Percentiles rank a stretch among this genome's conserved stretches.
These are phyloP conservation scores for Callocephalon fimbriatum DNA, from an alignment of 2,113 vertebrate species.

Conservation along the genomic window DNA sequence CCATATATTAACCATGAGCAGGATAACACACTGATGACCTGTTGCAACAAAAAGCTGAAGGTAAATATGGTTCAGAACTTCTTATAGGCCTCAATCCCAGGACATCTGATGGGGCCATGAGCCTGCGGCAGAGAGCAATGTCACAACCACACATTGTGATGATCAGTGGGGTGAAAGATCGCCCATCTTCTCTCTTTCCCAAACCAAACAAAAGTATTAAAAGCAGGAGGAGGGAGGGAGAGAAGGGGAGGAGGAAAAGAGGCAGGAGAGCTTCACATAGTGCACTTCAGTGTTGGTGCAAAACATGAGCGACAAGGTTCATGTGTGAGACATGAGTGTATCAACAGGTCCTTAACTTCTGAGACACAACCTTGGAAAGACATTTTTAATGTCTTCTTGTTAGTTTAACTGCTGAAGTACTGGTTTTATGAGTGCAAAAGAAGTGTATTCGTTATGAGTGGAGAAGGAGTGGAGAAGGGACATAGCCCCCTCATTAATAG, in stretches of 20 bases:
- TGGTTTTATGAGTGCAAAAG: not conserved
- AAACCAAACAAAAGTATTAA: not conserved
- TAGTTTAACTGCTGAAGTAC: not conserved
- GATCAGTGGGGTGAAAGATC: not conserved
- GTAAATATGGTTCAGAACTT: not conserved
- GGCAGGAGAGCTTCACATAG: not conserved
- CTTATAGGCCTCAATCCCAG: rapidly evolving
- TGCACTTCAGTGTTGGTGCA: constrained; percentile 43
- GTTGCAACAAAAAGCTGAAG: not conserved
- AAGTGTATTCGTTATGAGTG: not conserved
- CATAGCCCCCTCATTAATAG: not conserved
- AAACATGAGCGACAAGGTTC: constrained; percentile 49
- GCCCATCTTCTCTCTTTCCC: not conserved
- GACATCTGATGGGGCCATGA: rapidly evolving
- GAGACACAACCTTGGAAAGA: not conserved
- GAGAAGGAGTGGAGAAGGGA: not conserved
- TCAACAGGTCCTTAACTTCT: not conserved
- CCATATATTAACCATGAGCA: not conserved
- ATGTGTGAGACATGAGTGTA: not conserved
- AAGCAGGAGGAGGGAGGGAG: rapidly evolving
- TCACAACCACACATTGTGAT: rapidly evolving
- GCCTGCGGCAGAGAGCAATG: not conserved
- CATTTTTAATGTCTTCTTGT: not conserved
- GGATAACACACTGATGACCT: not conserved
- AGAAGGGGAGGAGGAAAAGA: not conserved